phyloP scores from a whole-genome alignment of 2,888 invertebrate genomes.

The Oxystoma pomonae region DNA sequence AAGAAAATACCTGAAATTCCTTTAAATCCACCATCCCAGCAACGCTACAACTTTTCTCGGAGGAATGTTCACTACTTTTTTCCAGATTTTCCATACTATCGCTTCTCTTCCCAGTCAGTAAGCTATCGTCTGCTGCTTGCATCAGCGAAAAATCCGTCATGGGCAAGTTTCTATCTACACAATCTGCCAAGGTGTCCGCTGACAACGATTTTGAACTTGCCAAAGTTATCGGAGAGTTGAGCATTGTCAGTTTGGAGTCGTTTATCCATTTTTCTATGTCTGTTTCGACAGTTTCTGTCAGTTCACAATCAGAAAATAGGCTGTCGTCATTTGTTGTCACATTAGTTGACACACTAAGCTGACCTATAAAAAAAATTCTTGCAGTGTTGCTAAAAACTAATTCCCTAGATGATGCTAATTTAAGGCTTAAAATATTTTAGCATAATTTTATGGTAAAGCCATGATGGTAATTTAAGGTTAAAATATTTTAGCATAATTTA shows the following conservation, averaged over 20 bases:
- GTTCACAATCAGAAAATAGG: slow-evolving; percentile 41
- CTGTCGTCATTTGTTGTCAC: slow-evolving; percentile 41
- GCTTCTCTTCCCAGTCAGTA: not conserved
- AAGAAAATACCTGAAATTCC: slow-evolving; percentile 20
- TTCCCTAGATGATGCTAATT: no score
- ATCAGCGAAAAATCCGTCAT: slow-evolving; percentile 3
- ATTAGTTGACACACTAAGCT: slow-evolving; percentile 47
- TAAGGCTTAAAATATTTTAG: no score
- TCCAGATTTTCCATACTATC: slow-evolving; percentile 35
- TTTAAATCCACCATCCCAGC: slow-evolving; percentile 13
- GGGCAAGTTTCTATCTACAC: not conserved
- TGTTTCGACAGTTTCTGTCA: slow-evolving; percentile 40
- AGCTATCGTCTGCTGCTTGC: slow-evolving; percentile 1
- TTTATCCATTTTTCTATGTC: slow-evolving; percentile 48
- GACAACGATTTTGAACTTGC: slow-evolving; percentile 30
- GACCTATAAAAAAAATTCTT: slow-evolving; percentile 45
- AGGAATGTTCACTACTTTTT: slow-evolving; percentile 41
- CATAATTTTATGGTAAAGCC: no score
- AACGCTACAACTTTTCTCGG: slow-evolving; percentile 40
- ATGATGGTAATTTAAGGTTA: no score
- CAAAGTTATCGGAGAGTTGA: slow-evolving; percentile 26
- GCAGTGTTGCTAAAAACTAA: no score
- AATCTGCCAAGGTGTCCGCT: slow-evolving; percentile 19
- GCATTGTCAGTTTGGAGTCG: slow-evolving; percentile 43
- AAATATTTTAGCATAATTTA: no score